phyloP scores from a whole-genome alignment of 2,113 vertebrate genomes.

The Trichechus manatus region DNA sequence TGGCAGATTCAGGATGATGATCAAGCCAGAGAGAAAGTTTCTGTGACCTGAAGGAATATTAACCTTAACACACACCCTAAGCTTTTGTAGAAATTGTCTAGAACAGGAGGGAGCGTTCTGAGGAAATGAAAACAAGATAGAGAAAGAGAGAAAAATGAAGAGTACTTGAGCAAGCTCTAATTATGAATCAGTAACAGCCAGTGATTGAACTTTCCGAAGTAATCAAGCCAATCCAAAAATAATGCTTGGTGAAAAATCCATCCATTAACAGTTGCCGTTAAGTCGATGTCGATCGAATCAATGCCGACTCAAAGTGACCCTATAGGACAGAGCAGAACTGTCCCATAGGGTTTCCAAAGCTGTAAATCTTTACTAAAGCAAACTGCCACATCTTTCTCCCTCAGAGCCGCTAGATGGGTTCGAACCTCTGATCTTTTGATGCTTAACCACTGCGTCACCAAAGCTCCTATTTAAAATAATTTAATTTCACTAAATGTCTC shows the following conservation, averaged over 20 bases:
- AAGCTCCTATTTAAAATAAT: neutral
- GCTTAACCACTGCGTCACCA: too few relatives aligned
- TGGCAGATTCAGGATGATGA: neutral
- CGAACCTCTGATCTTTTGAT: too few relatives aligned
- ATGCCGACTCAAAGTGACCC: too few relatives aligned
- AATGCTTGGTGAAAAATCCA: neutral
- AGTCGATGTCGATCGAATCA: too few relatives aligned
- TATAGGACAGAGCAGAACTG: too few relatives aligned
- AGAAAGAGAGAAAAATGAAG: neutral
- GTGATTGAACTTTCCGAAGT: neutral
- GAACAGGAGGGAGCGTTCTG: neutral
- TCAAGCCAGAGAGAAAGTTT: neutral
- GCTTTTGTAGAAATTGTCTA: neutral
- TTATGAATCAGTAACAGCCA: neutral
- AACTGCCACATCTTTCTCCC: too few relatives aligned
- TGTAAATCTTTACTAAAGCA: too few relatives aligned
- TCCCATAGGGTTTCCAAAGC: too few relatives aligned
- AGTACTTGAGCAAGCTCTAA: neutral
- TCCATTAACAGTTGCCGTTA: neutral
- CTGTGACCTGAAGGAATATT: neutral
- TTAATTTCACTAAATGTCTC: neutral
- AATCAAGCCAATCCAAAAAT: neutral
- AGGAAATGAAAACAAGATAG: neutral
- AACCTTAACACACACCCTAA: neutral
- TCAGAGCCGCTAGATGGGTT: too few relatives aligned